Conservation (phyloP, 1,140 invertebrate genomes). For the Scaptodrosophila lebanonensis region DNA sequence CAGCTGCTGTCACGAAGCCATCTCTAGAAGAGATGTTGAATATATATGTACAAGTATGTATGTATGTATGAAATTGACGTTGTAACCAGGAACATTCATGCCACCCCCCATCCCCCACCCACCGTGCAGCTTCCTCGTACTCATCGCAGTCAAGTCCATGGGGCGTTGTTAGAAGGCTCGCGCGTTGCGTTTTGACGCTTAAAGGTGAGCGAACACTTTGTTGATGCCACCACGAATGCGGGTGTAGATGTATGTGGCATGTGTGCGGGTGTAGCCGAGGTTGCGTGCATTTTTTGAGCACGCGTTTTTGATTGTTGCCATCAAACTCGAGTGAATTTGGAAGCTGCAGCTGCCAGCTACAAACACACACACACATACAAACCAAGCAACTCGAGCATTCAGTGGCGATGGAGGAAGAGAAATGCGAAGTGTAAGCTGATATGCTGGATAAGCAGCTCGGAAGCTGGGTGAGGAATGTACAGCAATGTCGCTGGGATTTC, state of each 20-base stretch:
- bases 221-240: constrained; percentile 5
- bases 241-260: not conserved
- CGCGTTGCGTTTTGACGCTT: constrained; percentile 36
- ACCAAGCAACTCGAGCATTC: no score
- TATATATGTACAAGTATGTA: constrained; percentile 39
- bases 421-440: no score
- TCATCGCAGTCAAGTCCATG: constrained; percentile 45
- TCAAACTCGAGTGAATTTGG: constrained; percentile 23
- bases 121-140: constrained; percentile 1
- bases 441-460: no score
- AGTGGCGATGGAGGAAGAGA: no score
- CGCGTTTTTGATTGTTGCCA: constrained; percentile 36
- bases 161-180: constrained; percentile 32
- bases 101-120: no score
- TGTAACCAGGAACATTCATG: constrained; percentile 30
- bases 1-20: no score
- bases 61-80: constrained; percentile 66
- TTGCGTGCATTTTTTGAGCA: constrained; percentile 10
- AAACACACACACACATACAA: no score
- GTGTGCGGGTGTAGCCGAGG: no score
- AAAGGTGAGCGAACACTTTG: constrained; percentile 40
- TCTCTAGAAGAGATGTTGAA: no score
- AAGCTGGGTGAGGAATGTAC: no score
- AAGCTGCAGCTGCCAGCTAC: constrained; percentile 25
- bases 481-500: no score